Base-by-base conservation (phyloP, 2,888 invertebrate species). In the Napeogenes sylphis region DNA sequence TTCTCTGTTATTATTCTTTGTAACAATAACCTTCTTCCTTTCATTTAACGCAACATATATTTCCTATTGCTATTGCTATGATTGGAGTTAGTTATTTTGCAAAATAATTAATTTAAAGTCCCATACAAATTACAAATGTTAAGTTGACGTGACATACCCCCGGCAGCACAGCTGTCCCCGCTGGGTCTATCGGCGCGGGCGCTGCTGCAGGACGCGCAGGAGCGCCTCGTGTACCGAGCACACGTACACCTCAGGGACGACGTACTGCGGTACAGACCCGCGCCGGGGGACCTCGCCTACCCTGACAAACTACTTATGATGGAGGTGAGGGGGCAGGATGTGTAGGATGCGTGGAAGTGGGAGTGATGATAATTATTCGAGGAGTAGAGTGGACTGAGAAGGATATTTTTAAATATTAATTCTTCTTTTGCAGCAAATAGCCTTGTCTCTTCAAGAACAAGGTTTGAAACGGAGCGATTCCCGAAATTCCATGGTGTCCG, bases 221-320 rank as follows among this genome's bases (percentile, higher is more conserved):
- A 99, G 83, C 91, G 99, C 60, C 93, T 99, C 47, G 99, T 99
- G 46, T 99, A 98, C 85, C 93, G 99, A 57, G 97, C 98, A 0
- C 96, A 98, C 90, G 93, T 99, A 71, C 99, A 98, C 83, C 93
- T 99, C 66, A 94, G 97, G 61, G 94, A 95, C 0, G 99, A 99
- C 85, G 97, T 99, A 71, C 90, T 96, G 64, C 92, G 94, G 71
- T 97, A 97, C 81, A 93, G 95, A 67, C 97, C 99, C 0, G 98
- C 98, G 12, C 93, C 95, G 4, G 99, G 99, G 0, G 99, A 99
- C 90, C 92, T 99, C 66, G 98, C 99, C 0, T 99, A 99, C 91
- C 99, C 99, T 0, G 97, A 98, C 74, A 99, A 99, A 83, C 90
- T 99, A 67, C 94, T 96, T 82, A 98, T 99, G 96, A 99, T 99